Percentiles rank a stretch among this genome's conserved stretches.
These are phyloP conservation scores for Steatornis caripensis DNA, from an alignment of 2,113 vertebrate species.

Conservation along the genomic window DNA sequence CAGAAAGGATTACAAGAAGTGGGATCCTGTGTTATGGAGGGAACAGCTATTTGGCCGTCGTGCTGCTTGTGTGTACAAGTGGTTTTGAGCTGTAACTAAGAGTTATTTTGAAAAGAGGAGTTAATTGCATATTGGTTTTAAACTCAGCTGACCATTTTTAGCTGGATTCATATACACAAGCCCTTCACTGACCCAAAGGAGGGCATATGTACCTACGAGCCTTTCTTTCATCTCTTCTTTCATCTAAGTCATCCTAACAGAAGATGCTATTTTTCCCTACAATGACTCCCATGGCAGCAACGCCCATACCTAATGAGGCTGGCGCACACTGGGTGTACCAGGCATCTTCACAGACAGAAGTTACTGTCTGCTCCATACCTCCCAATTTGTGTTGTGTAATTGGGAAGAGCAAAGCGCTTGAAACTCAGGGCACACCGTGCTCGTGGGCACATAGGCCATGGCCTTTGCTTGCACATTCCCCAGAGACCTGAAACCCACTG, in stretches of 20 bases:
- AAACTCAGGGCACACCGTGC: neutral
- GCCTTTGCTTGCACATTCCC: neutral
- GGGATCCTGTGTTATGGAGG: neutral
- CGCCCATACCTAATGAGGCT: neutral
- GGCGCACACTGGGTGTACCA: neutral
- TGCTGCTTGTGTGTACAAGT: rapidly evolving
- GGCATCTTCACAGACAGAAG: neutral
- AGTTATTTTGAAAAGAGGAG: neutral
- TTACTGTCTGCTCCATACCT: neutral
- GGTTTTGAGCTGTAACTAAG: neutral
- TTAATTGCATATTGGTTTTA: neutral
- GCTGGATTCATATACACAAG: neutral
- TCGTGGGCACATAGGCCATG: neutral
- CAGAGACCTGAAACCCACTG: neutral
- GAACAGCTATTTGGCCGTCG: neutral
- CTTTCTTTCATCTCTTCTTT: neutral
- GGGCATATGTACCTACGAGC: neutral
- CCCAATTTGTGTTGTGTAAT: neutral
- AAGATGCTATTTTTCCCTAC: neutral
- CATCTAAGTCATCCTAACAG: neutral
- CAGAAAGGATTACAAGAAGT: neutral
- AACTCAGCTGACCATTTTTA: neutral
- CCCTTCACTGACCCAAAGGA: neutral
- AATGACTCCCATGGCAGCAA: neutral
- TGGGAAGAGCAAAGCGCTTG: neutral